Percentiles rank a stretch among this genome's conserved stretches.
Evolutionary conservation across 2,888 invertebrate genomes (phyloP).

Genomic region (Opisthograptis luteolata): DNA sequence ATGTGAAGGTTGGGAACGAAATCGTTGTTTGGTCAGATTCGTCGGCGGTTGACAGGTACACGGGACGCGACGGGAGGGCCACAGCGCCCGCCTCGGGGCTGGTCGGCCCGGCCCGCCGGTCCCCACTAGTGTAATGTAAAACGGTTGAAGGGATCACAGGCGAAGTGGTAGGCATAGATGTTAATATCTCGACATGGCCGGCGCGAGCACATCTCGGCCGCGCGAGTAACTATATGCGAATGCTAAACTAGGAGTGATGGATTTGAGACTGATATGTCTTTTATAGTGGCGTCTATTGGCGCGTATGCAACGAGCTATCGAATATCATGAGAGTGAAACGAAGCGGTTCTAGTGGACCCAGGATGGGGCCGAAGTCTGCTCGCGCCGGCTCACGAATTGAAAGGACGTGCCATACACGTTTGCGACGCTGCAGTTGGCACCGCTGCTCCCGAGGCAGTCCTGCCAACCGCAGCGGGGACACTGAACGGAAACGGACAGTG

Average conservation of each 20-base stretch:
- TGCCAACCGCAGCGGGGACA: constrained; percentile 10
- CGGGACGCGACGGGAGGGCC: constrained; percentile 23
- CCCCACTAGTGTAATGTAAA: constrained; percentile 60
- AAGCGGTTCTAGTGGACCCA: neutral
- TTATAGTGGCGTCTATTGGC: constrained; percentile 30
- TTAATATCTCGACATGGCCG: constrained; percentile 40
- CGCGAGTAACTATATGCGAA: constrained; percentile 1
- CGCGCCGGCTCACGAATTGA: constrained; percentile 36
- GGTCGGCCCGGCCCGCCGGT: constrained; percentile 24
- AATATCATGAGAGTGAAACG: constrained; percentile 1
- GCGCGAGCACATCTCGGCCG: constrained; percentile 23
- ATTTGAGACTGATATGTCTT: constrained; percentile 31
- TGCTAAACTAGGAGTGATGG: constrained; percentile 17
- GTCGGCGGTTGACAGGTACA: constrained; percentile 38
- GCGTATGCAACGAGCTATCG: constrained; percentile 12
- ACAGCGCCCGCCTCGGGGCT: neutral
- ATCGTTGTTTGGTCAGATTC: constrained; percentile 14
- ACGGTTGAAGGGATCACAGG: constrained; percentile 78
- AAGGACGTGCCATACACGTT: constrained; percentile 63
- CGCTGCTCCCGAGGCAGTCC: constrained; percentile 7
- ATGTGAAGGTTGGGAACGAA: constrained; percentile 8
- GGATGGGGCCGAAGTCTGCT: constrained; percentile 15
- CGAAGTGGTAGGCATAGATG: constrained; percentile 58
- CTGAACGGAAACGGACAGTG: constrained; percentile 25
- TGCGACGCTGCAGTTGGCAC: constrained; percentile 22